A percentile compares a stretch with the other conserved stretches of the same genome.
Conservation (phyloP, 2,888 invertebrate species). For the Thera obeliscata region DNA sequence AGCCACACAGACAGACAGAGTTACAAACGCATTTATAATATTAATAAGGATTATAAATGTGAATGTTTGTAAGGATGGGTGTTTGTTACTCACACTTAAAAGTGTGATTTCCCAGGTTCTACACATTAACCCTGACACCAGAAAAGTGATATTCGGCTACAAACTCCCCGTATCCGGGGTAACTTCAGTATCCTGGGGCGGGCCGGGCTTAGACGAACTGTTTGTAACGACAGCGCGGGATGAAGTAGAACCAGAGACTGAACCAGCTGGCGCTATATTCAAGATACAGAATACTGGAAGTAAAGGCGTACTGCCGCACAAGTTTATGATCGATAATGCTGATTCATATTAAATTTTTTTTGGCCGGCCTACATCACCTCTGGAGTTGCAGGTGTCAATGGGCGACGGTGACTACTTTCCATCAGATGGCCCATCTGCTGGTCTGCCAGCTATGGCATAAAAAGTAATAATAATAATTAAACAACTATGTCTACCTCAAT, state of each 20-base stretch:
- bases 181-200: constrained; percentile 88
- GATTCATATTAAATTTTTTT: constrained; percentile 56
- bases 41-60: too few species aligned
- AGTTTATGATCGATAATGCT: constrained; percentile 63
- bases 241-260: constrained; percentile 38
- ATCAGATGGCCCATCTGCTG: too few species aligned
- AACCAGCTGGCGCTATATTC: constrained; percentile 69
- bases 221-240: constrained; percentile 85
- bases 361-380: too few species aligned
- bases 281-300: constrained; percentile 66
- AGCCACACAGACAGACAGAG: too few species aligned
- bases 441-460: too few species aligned
- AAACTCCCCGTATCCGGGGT: constrained; percentile 83
- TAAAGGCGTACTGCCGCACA: constrained; percentile 52
- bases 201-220: constrained; percentile 84
- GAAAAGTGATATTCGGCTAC: constrained; percentile 74
- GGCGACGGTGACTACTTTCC: too few species aligned
- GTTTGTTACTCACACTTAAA: too few species aligned
- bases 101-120: constrained; percentile 13
- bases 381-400: too few species aligned
- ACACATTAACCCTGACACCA: constrained; percentile 79
- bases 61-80: too few species aligned
- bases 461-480: too few species aligned
- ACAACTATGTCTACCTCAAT: too few species aligned
- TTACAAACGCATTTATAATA: too few species aligned